Base-by-base conservation (phyloP, 2,888 invertebrate species). In the Sinotaia quadrata region DNA sequence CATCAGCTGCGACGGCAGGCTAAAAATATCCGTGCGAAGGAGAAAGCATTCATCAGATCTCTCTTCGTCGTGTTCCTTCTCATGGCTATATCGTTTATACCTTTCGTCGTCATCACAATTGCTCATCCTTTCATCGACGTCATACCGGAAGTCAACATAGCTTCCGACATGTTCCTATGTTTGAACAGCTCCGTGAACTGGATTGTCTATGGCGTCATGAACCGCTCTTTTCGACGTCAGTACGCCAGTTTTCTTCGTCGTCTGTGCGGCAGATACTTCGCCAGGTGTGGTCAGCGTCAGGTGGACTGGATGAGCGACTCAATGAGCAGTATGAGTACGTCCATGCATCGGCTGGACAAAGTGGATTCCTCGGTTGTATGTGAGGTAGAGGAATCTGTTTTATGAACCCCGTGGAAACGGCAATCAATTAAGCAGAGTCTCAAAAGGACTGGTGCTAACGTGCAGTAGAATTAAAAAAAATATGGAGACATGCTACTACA, bases 131-230 rank as follows among this genome's bases (percentile, higher is more conserved):
- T 51, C 33, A 27, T 54, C 27, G 27, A 31, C 36, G 37, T 67
- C 18, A 49, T 67, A 4, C 31, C 63, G 4, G 67, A 41, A 4
- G 51, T 71, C n/a, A 29, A 52, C 59, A 63, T 71, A 8, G 52
- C 61, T 24, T 29, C 44, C 18, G 15, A 41, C 51, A 54, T 67
- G 52, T 34, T 67, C 12, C 51, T 62, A 29, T 63, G 57, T 49
- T 12, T 52, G 44, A 71, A 71, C 63, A 62, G 58, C 36, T 58
- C 67, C 33, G 36, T 71, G 21, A 71, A 71, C 63, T 71, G 58
- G 62, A 52, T 71, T 47, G 51, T 67, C 10, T 71, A 71, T 54
- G 71, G 71, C 0, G 27, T 71, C 27, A 71, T 71, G 71, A 67
- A 71, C 63, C 41, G 29, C 2, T 36, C 51, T 31, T 67, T 67